Base-by-base conservation (phyloP, 2,888 invertebrate species). In the Graphium colonna region DNA sequence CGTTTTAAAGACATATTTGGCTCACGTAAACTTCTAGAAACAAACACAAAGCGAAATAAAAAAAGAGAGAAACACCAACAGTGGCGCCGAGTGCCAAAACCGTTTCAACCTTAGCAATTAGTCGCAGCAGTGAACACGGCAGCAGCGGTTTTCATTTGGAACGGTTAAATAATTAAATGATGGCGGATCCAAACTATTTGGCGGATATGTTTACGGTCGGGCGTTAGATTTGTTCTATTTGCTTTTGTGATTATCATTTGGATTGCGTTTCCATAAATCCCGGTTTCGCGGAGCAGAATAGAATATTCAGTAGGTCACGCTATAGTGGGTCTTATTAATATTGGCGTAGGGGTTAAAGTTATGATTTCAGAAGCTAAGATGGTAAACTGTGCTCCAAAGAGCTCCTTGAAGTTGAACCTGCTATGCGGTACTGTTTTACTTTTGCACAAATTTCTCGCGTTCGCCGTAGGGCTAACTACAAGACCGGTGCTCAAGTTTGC, bases 101-200 rank as follows among this genome's bases (percentile, higher is more conserved):
- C 49, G 49, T 54, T 54, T 49, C 40, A 54, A 54, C 31, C 39
- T 49, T 40, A 49, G 49, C 53, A 54, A 54, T 54, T 54, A 50
- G 48, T 48, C 52, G 54, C 45, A 53, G 54, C 44, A 54, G 44
- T 36, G 44, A 44, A 53, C 52, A 44, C 40, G 33, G 45, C 52
- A 28, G 49, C 45, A 40, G 39, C 31, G 39, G 49, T 49, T 49
- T n/a, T 31, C 42, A 42, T 36, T 42, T 10, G 28, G 47, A 39
- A 54, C 45, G 49, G 45, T 50, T 45, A 54, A 54, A 49, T 53
- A 49, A 53, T 53, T 44, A 54, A 54, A 54, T 49, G 43, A 49
- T 45, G 40, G 44, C 40, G 21, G 49, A 40, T 50, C 31, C 39
- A 16, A 48, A 31, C 31, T 31, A 54, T 49, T 45, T 40, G 17